Percentiles rank a stretch among this genome's conserved stretches.
Conservation (phyloP, 2,797 vertebrate species). For the Calcarius lapponicus region DNA sequence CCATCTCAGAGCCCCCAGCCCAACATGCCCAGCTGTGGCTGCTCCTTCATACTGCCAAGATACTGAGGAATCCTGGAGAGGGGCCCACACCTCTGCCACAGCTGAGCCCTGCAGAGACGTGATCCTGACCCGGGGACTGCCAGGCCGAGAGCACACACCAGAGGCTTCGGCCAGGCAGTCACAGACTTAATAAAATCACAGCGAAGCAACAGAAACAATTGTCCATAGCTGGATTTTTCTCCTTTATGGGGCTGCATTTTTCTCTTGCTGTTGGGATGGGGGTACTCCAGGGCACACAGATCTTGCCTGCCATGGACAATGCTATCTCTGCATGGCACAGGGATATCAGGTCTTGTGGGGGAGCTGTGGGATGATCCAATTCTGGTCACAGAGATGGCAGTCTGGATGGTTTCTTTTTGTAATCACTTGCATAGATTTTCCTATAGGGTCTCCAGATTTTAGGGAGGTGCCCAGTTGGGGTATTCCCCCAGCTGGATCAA, state of each 20-base stretch:
- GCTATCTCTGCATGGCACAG: background rate
- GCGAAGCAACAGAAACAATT: background rate
- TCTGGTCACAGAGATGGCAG: background rate
- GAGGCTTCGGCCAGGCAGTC: background rate
- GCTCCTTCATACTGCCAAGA: rapidly evolving
- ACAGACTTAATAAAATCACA: background rate
- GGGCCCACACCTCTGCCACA: background rate
- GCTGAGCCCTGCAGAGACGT: background rate
- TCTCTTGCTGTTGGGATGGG: background rate
- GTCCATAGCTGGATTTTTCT: background rate
- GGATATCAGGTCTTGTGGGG: background rate
- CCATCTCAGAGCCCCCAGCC: background rate
- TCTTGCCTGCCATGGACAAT: background rate
- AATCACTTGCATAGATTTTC: background rate
- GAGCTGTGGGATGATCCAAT: background rate
- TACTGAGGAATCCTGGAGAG: background rate
- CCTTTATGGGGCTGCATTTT: background rate
- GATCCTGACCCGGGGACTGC: background rate
- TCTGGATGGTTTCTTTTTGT: background rate
- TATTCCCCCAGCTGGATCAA: background rate
- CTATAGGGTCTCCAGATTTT: background rate
- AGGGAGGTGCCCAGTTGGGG: background rate
- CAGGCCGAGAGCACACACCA: background rate
- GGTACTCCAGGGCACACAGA: background rate
- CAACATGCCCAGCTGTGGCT: background rate